A percentile compares a stretch with the other conserved stretches of the same genome.
phyloP scores from a whole-genome alignment of 2,797 vertebrate genomes.

The Amblyopsis hoosieri region DNA sequence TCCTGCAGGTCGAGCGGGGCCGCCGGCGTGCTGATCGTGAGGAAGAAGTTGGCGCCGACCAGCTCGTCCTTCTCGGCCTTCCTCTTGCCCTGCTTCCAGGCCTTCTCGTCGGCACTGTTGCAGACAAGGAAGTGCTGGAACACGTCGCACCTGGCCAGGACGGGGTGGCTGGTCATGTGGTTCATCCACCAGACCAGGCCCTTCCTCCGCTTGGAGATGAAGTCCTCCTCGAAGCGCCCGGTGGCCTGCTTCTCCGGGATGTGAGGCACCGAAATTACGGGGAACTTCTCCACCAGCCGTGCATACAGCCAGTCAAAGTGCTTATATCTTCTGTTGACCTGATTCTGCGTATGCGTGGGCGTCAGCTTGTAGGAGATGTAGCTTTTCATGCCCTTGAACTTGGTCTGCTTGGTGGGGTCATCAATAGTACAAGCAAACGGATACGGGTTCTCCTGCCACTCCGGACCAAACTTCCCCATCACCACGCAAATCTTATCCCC shows the following conservation, averaged over 20 bases:
- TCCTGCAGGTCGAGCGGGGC: slow-evolving; percentile 90
- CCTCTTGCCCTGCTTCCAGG: slow-evolving; percentile 97
- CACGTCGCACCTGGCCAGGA: slow-evolving; percentile 90
- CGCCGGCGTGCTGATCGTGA: slow-evolving; percentile 88
- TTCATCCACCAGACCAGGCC: slow-evolving; percentile 98
- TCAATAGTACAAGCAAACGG: slow-evolving; percentile 92
- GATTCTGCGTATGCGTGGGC: slow-evolving; percentile 88
- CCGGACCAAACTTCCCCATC: slow-evolving; percentile 86
- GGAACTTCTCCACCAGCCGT: slow-evolving; percentile 93
- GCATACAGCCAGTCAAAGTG: slow-evolving; percentile 98
- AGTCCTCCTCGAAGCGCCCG: slow-evolving; percentile 97
- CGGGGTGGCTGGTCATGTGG: slow-evolving; percentile 97
- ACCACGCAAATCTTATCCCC: slow-evolving; percentile 95
- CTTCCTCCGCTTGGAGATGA: slow-evolving; percentile 95
- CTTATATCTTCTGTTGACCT: slow-evolving; percentile 94
- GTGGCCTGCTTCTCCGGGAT: slow-evolving; percentile 98
- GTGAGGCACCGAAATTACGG: slow-evolving; percentile 95
- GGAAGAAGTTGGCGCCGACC: slow-evolving; percentile 97
- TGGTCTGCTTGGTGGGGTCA: slow-evolving; percentile 97
- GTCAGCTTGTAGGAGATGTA: slow-evolving; percentile 97
- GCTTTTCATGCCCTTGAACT: slow-evolving; percentile 99
- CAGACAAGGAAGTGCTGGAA: slow-evolving; percentile 98
- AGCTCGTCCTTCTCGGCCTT: slow-evolving; percentile 97
- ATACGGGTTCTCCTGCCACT: slow-evolving; percentile 98
- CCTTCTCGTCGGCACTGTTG: slow-evolving; percentile 91